Conservation (phyloP, 2,888 invertebrate genomes). For the Ichneumon xanthorius region DNA sequence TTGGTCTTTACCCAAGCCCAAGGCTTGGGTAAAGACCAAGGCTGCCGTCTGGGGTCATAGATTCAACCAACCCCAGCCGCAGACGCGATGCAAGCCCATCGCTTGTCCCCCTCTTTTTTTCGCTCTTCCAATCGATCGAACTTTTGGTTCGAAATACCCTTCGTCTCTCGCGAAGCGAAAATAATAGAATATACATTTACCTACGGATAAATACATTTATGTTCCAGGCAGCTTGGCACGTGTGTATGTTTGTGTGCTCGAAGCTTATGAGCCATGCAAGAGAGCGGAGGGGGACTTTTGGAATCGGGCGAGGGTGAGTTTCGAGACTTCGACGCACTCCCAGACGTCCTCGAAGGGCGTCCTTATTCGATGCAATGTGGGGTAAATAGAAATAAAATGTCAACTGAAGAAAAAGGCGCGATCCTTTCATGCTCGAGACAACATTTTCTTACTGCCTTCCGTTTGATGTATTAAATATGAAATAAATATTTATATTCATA, state of each 20-base stretch:
- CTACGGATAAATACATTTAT: slow-evolving; percentile 51
- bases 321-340: slow-evolving; percentile 11
- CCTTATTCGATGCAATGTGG: slow-evolving; percentile 68
- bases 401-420: slow-evolving; percentile 59
- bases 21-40: slow-evolving; percentile 4
- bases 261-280: slow-evolving; percentile 64
- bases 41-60: slow-evolving; percentile 32
- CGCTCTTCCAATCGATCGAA: slow-evolving; percentile 4
- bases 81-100: slow-evolving; percentile 23
- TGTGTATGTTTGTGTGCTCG: slow-evolving; percentile 53
- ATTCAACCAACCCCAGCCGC: slow-evolving; percentile 51
- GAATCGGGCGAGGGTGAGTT: slow-evolving; percentile 3
- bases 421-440: no score
- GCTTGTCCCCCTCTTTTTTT: not conserved
- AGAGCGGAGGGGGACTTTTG: slow-evolving; percentile 11
- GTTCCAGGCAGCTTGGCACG: slow-evolving; percentile 45
- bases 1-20: no score
- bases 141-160: not conserved
- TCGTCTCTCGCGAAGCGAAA: slow-evolving; percentile 10
- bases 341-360: slow-evolving; percentile 22
- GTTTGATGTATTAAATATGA: no score
- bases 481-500: not conserved
- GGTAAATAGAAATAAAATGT: slow-evolving; percentile 79
- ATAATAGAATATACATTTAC: slow-evolving; percentile 35
- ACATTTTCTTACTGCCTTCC: no score